Evolutionary conservation across 2,888 invertebrate species (phyloP).

Genomic region (Abrostola triplasia): DNA sequence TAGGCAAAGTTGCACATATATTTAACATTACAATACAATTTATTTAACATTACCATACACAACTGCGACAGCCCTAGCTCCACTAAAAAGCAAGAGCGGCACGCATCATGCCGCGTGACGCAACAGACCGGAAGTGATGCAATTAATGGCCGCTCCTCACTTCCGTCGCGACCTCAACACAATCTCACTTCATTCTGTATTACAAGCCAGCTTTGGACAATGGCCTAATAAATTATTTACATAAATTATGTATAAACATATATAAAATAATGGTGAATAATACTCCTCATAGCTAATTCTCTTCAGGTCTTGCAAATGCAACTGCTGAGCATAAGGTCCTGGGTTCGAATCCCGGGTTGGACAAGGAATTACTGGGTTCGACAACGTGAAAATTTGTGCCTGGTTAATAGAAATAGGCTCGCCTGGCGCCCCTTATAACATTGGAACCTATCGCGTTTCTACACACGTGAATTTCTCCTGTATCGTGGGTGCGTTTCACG

Average conservation of each 20-base stretch:
- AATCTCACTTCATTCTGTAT: conserved; percentile 2
- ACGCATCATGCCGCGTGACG: neutral
- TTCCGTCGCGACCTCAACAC: conserved; percentile 3
- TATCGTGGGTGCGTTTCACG: too few species aligned
- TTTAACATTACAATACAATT: neutral
- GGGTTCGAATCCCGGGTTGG: too few species aligned
- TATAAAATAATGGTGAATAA: too few species aligned
- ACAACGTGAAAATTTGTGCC: too few species aligned
- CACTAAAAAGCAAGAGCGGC: conserved; percentile 2
- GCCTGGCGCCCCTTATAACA: too few species aligned
- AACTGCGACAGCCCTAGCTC: neutral
- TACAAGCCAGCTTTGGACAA: conserved; percentile 2
- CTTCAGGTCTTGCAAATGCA: too few species aligned
- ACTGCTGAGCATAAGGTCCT: too few species aligned
- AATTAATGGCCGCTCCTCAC: conserved; percentile 2
- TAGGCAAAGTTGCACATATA: neutral
- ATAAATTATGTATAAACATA: neutral
- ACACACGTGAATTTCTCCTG: too few species aligned
- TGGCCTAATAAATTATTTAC: neutral
- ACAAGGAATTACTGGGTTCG: too few species aligned
- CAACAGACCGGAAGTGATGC: neutral
- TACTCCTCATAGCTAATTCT: too few species aligned
- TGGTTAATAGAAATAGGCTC: too few species aligned
- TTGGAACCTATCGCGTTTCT: too few species aligned
- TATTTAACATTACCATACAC: neutral